These are phyloP conservation scores for Aphidius ervi DNA, from an alignment of 1,140 invertebrate species.

Conservation along the genomic window DNA sequence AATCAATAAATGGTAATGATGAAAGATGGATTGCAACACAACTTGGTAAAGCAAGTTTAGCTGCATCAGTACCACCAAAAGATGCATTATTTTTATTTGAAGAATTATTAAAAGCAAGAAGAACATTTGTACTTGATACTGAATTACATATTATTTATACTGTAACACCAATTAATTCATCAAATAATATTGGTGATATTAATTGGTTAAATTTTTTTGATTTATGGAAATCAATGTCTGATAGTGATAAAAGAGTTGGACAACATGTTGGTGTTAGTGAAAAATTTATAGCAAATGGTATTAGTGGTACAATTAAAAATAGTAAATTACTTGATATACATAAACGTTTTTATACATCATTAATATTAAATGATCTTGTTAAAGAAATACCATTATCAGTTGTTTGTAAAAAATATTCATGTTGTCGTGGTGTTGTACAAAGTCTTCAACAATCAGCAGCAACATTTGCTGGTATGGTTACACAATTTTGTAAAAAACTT, in stretches of 20 bases:
- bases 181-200: conserved; percentile 71
- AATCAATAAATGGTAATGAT: conserved; percentile 41
- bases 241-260: conserved; percentile 79
- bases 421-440: conserved; percentile 84
- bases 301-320: conserved; percentile 65
- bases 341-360: conserved; percentile 82
- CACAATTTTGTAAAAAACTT: conserved; percentile 86
- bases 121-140: conserved; percentile 87
- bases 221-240: conserved; percentile 78
- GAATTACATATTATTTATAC: conserved; percentile 94
- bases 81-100: conserved; percentile 84
- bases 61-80: conserved; percentile 87
- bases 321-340: conserved; percentile 55
- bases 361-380: conserved; percentile 90
- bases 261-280: conserved; percentile 89
- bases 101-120: conserved; percentile 86
- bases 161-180: conserved; percentile 81
- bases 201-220: conserved; percentile 87
- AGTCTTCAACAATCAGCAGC: conserved; percentile 91
- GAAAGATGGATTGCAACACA: conserved; percentile 72
- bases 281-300: conserved; percentile 76
- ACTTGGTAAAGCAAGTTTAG: conserved; percentile 86
- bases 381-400: conserved; percentile 79
- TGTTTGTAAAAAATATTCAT: conserved; percentile 80
- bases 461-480: conserved; percentile 95